Percentiles rank a stretch among this genome's conserved stretches.
Evolutionary conservation across 2,797 vertebrate species (phyloP).

Genomic region (Synaphobranchus kaupii): DNA sequence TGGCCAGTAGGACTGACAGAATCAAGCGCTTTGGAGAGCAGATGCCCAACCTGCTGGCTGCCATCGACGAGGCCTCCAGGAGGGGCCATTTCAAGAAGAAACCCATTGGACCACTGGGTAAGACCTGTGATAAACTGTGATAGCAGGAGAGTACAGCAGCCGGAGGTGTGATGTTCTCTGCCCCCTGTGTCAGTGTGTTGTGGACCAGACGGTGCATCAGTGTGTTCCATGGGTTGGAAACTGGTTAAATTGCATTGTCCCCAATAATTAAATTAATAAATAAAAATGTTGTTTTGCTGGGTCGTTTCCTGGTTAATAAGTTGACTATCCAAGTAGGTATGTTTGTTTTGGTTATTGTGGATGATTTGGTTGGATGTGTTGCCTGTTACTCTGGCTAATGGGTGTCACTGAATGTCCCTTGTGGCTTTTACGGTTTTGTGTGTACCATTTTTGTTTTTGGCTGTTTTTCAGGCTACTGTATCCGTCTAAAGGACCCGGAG

Average conservation of each 20-base stretch:
- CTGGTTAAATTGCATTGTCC: neutral
- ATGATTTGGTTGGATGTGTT: neutral
- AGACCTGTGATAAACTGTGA: constrained; percentile 30
- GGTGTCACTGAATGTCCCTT: neutral
- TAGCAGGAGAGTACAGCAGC: neutral
- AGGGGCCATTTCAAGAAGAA: constrained; percentile 74
- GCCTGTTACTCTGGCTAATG: neutral
- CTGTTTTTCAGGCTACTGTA: constrained; percentile 78
- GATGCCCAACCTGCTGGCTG: constrained; percentile 79
- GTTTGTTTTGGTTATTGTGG: no score
- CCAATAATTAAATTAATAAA: no score
- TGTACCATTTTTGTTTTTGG: neutral
- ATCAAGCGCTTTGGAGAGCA: constrained; percentile 86
- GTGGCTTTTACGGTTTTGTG: neutral
- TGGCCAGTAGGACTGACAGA: constrained; percentile 83
- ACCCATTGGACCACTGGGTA: constrained; percentile 91
- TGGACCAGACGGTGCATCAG: neutral
- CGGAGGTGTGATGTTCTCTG: neutral
- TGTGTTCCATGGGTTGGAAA: neutral
- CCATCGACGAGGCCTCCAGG: constrained; percentile 74
- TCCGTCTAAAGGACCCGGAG: constrained; percentile 85
- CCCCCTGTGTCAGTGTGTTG: neutral
- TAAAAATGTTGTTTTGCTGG: no score
- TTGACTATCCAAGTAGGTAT: no score
- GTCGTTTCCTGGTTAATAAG: no score